These are phyloP conservation scores for Theristus sp. DNA, from an alignment of 2,888 invertebrate genomes.

Conservation along the genomic window DNA sequence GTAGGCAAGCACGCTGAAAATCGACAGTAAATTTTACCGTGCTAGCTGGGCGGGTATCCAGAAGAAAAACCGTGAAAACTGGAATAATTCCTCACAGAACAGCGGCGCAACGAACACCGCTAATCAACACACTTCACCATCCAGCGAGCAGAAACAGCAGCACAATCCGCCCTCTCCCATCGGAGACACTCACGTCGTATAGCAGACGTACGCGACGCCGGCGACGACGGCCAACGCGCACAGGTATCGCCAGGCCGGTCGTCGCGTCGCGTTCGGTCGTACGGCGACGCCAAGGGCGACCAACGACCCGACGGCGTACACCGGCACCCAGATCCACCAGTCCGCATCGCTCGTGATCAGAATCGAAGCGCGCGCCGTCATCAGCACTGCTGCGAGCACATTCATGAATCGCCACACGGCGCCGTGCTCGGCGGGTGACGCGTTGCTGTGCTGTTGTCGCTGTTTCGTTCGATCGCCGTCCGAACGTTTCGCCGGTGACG, in stretches of 20 bases:
- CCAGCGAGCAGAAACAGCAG: too few species aligned
- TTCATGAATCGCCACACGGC: neutral
- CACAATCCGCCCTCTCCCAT: too few species aligned
- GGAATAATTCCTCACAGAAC: too few species aligned
- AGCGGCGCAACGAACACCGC: too few species aligned
- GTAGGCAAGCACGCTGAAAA: too few species aligned
- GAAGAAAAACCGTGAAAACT: too few species aligned
- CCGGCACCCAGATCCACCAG: neutral
- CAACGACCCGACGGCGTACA: neutral
- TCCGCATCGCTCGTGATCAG: neutral
- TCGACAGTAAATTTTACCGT: too few species aligned
- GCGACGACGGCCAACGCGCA: neutral
- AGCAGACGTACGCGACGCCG: neutral
- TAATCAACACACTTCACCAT: too few species aligned
- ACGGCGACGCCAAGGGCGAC: neutral
- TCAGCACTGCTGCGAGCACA: neutral
- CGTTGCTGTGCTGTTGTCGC: too few species aligned
- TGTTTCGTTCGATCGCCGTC: too few species aligned
- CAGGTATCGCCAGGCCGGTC: neutral
- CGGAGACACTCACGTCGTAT: neutral
- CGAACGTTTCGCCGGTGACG: too few species aligned
- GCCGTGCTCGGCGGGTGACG: neutral
- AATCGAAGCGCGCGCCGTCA: neutral
- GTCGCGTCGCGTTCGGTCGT: neutral
- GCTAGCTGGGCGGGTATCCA: too few species aligned